Base-by-base conservation (phyloP, 2,888 invertebrate species). In the Carcina quercana region DNA sequence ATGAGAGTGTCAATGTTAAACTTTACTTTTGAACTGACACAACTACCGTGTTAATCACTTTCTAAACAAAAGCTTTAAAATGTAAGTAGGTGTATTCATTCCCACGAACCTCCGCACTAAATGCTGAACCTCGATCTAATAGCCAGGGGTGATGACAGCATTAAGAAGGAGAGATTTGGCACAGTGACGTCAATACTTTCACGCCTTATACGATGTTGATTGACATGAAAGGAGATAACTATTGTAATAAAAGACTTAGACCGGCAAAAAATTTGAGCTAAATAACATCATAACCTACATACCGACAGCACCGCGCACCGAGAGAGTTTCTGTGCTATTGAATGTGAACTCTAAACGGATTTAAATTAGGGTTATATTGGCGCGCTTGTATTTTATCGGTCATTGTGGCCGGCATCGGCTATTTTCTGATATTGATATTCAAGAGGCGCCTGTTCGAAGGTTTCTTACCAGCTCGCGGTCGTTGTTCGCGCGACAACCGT, bases 211-310 rank as follows among this genome's bases (percentile, higher is more conserved):
- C 60, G 69, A 66, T 58, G 57, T 61, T 74, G 75, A 79, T 76
- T 72, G 78, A 74, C 75, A 66, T 60, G 67, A 78, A 78, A 78
- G 69, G 65, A 76, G 74, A 78, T 79, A 76, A 75, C 71, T 67
- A 71, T 71, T 71, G 61, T 68, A 63, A 69, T 76, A 76, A 80
- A 62, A 78, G 79, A 71, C 62, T 63, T 60, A 66, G 60, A 62
- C 64, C 57, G 47, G 68, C 70, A 76, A 79, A 80, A 76, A 82
- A 70, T 59, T 62, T 51, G 61, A 57, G 63, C 78, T 68, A 74
- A 76, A 72, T 83, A 82, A 71, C 79, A 79, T 80, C 71, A 75
- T 82, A 80, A 82, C 82, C 83, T 78, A 82, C 72, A 82, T 83
- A 74, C 78, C 73, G 59, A 58, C 64, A 62, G 68, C 55, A 62